Conservation (phyloP, 2,888 invertebrate species). For the Drosophila ezoana region DNA sequence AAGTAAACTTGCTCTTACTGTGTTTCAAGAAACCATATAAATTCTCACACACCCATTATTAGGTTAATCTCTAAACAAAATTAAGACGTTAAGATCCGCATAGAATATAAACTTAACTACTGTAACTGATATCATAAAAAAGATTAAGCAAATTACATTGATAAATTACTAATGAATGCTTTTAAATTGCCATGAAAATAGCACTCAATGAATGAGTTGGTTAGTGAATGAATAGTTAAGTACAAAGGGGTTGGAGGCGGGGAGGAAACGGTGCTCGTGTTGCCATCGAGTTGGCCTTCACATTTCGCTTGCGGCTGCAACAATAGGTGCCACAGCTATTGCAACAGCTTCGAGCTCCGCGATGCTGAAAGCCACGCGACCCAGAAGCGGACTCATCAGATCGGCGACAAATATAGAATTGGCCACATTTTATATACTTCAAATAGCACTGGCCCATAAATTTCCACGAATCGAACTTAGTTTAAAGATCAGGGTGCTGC, state of each 20-base stretch:
- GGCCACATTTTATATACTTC: slow-evolving; percentile 9
- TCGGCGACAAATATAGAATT: slow-evolving; percentile 33
- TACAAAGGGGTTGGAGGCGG: slow-evolving; percentile 2
- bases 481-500: slow-evolving; percentile 9
- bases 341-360: slow-evolving; percentile 37
- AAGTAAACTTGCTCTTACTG: too few relatives aligned
- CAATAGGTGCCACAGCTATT: slow-evolving; percentile 60
- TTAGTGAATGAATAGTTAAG: slow-evolving; percentile 45
- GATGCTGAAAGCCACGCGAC: slow-evolving; percentile 29
- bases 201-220: slow-evolving; percentile 47
- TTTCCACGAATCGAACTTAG: slow-evolving; percentile 45
- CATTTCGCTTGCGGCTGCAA: slow-evolving; percentile 69
- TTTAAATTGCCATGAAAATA: slow-evolving; percentile 51
- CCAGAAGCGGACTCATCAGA: slow-evolving; percentile 40
- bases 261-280: slow-evolving; percentile 11
- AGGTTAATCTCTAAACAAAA: not conserved
- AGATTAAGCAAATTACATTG: slow-evolving; percentile 48
- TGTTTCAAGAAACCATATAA: too few relatives aligned
- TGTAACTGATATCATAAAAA: slow-evolving; percentile 26
- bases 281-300: slow-evolving; percentile 63
- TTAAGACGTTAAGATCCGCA: slow-evolving; percentile 12
- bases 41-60: too few relatives aligned
- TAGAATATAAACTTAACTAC: slow-evolving; percentile 26
- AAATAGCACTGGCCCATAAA: slow-evolving; percentile 2
- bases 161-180: slow-evolving; percentile 49